A percentile compares a stretch with the other conserved stretches of the same genome.
Conservation (phyloP, 2,797 vertebrate species). For the Amazona finschi region DNA sequence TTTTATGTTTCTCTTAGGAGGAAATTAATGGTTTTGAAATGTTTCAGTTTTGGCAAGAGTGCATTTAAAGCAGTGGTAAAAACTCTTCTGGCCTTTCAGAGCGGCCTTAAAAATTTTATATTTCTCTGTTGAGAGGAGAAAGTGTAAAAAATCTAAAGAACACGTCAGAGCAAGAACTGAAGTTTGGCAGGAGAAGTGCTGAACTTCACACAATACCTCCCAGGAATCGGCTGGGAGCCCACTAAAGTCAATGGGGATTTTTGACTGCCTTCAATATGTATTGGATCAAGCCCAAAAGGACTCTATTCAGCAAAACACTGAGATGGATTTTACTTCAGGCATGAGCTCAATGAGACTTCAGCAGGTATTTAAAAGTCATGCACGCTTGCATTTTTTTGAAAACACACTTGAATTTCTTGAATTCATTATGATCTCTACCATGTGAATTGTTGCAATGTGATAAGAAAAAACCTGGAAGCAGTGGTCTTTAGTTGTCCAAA, state of each 20-base stretch:
- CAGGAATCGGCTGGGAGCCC: conserved; percentile 20
- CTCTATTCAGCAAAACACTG: background rate
- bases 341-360: background rate
- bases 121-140: background rate
- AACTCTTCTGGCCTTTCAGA: background rate
- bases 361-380: background rate
- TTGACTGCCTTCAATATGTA: background rate
- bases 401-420: fast-evolving
- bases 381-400: background rate
- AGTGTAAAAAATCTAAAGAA: background rate
- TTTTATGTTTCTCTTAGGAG: background rate
- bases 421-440: background rate
- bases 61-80: background rate
- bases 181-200: background rate
- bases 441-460: background rate
- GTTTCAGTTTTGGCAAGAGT: background rate
- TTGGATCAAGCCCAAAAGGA: background rate
- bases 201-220: conserved; percentile 44
- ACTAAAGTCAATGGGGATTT: conserved; percentile 37
- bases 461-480: background rate
- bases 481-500: background rate
- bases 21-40: background rate
- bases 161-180: background rate
- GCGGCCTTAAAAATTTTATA: background rate
- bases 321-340: conserved; percentile 32